phyloP scores from a whole-genome alignment of 35 echinoderm and acorn worm genomes.

The Ophiothrix spiculata region DNA sequence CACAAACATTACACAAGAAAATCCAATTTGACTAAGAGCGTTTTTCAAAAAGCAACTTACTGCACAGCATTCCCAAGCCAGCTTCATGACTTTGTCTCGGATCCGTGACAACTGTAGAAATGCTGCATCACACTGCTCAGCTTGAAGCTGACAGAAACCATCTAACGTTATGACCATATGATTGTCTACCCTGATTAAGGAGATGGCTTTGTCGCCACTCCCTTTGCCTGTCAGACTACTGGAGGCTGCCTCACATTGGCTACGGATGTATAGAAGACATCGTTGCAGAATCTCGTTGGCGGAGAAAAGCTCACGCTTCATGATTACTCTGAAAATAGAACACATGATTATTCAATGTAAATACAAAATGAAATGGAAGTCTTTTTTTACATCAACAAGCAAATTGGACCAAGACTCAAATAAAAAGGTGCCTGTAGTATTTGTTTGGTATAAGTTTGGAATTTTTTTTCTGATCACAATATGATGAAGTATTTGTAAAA shows the following conservation, averaged over 20 bases:
- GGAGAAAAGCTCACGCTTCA: slow-evolving; percentile 85
- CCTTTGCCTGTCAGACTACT: slow-evolving; percentile 62
- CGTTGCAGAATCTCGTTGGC: slow-evolving; percentile 98
- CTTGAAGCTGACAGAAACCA: slow-evolving; percentile 77
- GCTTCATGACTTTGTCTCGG: slow-evolving; percentile 74
- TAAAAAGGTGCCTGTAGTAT: too few species aligned
- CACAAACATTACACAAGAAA: too few species aligned
- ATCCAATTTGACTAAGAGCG: too few species aligned
- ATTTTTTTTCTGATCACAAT: too few species aligned
- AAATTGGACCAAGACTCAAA: too few species aligned
- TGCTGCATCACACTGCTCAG: slow-evolving; percentile 79
- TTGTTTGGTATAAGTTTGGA: too few species aligned
- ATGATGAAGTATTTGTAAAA: too few species aligned
- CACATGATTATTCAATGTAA: too few species aligned
- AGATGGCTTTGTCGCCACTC: slow-evolving; percentile 73
- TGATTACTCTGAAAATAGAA: slow-evolving; percentile 49
- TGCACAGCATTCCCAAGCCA: slow-evolving; percentile 77
- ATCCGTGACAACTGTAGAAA: slow-evolving; percentile 63
- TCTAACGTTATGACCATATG: slow-evolving; percentile 61
- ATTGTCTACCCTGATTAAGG: slow-evolving; percentile 60
- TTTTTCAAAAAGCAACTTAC: slow-evolving; percentile 53
- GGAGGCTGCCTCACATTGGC: slow-evolving; percentile 84
- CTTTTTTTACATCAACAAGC: too few species aligned
- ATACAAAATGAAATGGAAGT: too few species aligned
- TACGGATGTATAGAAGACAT: slow-evolving; percentile 82